Percentiles rank a stretch among this genome's conserved stretches.
phyloP scores from a whole-genome alignment of 2,888 invertebrate species.

The Lumbricus terrestris region DNA sequence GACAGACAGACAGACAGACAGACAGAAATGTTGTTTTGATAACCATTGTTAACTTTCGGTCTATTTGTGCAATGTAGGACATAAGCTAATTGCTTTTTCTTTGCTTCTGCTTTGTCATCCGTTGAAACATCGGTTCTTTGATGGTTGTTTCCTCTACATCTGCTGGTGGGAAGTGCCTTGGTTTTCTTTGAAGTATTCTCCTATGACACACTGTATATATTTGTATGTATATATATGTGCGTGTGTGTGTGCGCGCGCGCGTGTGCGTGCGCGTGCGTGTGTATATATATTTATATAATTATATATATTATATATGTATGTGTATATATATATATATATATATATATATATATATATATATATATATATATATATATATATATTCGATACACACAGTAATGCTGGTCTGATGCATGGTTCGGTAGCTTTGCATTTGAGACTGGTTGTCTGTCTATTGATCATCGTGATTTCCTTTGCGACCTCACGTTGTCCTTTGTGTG shows the following conservation, averaged over 20 bases:
- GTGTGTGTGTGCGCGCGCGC: too few relatives aligned
- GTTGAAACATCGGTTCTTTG: not conserved
- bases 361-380: too few relatives aligned
- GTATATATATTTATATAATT: too few relatives aligned
- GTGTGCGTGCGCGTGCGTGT: too few relatives aligned
- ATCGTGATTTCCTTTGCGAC: not conserved
- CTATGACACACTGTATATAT: not conserved
- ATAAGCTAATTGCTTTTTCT: not conserved
- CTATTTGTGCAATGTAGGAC: not conserved
- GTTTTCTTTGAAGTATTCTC: not conserved
- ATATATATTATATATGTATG: too few relatives aligned
- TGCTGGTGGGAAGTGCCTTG: not conserved
- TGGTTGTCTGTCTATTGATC: not conserved
- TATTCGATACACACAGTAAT: too few relatives aligned
- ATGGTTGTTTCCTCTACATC: not conserved
- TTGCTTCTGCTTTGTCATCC: not conserved
- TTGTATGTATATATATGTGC: too few relatives aligned
- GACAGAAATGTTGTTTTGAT: not conserved
- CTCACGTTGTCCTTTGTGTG: not conserved
- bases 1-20: too few relatives aligned
- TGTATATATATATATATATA: too few relatives aligned
- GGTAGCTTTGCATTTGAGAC: not conserved
- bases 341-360: too few relatives aligned
- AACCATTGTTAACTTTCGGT: not conserved
- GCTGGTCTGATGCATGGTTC: not conserved